Conservation (phyloP, 2,113 vertebrate species). For the Pristiophorus japonicus region DNA sequence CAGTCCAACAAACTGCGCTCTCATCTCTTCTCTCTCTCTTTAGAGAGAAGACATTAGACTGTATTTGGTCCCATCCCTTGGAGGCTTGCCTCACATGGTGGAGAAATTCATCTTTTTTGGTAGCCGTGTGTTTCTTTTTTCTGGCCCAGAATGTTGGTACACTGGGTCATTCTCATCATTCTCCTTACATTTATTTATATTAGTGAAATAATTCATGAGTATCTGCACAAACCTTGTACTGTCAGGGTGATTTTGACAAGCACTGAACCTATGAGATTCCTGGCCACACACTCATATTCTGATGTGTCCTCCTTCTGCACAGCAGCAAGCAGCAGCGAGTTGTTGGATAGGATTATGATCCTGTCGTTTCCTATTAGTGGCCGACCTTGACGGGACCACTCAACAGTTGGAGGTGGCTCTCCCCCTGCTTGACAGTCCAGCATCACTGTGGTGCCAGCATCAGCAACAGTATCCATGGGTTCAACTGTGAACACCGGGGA, state of each 20-base stretch:
- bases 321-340: constrained; percentile 66
- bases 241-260: constrained; percentile 66
- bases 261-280: constrained; percentile 80
- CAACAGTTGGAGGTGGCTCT: constrained; percentile 69
- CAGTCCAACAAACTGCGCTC: not conserved
- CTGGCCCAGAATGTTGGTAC: not conserved
- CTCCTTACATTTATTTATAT: not conserved
- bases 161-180: not conserved
- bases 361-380: constrained; percentile 59
- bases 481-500: constrained; percentile 71
- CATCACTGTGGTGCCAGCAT: constrained; percentile 68
- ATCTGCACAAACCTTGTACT: constrained; percentile 68
- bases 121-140: not conserved
- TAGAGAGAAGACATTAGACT: not conserved
- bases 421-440: constrained; percentile 80
- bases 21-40: not conserved
- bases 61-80: not conserved
- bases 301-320: constrained; percentile 78
- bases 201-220: not conserved
- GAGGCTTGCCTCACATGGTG: not conserved
- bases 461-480: constrained; percentile 63
- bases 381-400: constrained; percentile 72
- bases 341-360: constrained; percentile 63
- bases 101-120: not conserved
- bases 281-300: constrained; percentile 81